phyloP scores from a whole-genome alignment of 2,888 invertebrate species.

The Oasisia sp. region DNA sequence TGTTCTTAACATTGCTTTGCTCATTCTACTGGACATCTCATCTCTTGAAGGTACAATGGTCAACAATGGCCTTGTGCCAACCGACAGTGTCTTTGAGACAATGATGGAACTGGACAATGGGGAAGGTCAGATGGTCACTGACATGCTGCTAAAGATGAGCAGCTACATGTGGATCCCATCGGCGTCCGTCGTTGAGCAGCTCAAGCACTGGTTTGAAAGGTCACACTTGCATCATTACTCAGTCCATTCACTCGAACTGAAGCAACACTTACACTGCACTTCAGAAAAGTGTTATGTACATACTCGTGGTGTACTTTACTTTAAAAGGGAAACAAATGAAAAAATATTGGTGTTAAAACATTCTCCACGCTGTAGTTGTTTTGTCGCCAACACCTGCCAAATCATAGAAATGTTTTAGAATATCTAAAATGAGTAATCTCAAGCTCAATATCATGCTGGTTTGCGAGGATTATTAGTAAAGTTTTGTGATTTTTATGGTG shows the following conservation, averaged over 20 bases:
- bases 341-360: neutral
- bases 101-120: neutral
- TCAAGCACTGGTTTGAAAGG: conserved; percentile 5
- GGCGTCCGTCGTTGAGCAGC: neutral
- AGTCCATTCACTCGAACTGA: too few relatives aligned
- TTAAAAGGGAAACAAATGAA: too few relatives aligned
- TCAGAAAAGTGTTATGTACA: too few relatives aligned
- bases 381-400: too few relatives aligned
- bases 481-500: too few relatives aligned
- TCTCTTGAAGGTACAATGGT: neutral
- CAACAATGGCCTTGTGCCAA: neutral
- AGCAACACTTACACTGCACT: too few relatives aligned
- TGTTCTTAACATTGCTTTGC: neutral
- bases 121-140: neutral
- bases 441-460: too few relatives aligned
- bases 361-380: too few relatives aligned
- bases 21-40: neutral
- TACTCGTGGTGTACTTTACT: too few relatives aligned
- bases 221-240: neutral
- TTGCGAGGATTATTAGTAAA: too few relatives aligned
- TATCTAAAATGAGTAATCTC: too few relatives aligned
- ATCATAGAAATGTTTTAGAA: too few relatives aligned
- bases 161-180: neutral
- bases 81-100: neutral
- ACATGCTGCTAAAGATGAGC: neutral